Base-by-base conservation (phyloP, 2,888 invertebrate species). In the Orchestes rusci region DNA sequence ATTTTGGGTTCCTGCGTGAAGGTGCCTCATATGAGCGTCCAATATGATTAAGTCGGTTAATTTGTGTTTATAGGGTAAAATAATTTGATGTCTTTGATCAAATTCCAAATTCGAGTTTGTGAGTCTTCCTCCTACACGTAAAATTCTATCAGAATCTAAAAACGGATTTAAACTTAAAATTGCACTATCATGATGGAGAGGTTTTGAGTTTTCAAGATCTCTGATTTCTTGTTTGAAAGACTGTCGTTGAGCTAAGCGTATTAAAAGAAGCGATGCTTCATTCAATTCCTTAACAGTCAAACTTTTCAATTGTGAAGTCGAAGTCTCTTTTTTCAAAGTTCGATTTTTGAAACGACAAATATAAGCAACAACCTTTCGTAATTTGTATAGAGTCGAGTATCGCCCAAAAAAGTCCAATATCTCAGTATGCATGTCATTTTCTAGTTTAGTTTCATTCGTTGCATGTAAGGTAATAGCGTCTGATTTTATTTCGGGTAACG, bases 1-100 rank as follows among this genome's bases (percentile, higher is more conserved):
- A 27, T 19, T 40, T 40, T 40, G 41, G 16, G 10, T 5, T 20
- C 41, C 41, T 4, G 15, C 37, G 16, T 36, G 36, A 4, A 4
- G n/a, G 20, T 28, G 10, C 16, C 16, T 38, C n/a, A 13, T 4
- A 16, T 38, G 28, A 16, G 12, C 12, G 8, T 38, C 16, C 8
- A 17, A 4, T 5, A 38, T 20, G 5, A 18, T 32, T 15, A 40
- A 15, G 8, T 29, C 29, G 2, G 39, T 30, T n/a, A n/a, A n/a
- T n/a, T n/a, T n/a, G n/a, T n/a, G n/a, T n/a, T n/a, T n/a, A n/a
- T n/a, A n/a, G n/a, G 36, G 36, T 4, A 39, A 12, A 17, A 39
- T 29, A 16, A 39, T 39, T 4, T 29, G 39, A 16, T 30, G 39
- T 18, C 17, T 3, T 12, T 29, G 39, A 30, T 29, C n/a, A 30